Evolutionary conservation across 2,113 vertebrate species (phyloP), one percentile per base, ranked within the genome.

Genomic region (Cyprinodon brontotheroides): DNA sequence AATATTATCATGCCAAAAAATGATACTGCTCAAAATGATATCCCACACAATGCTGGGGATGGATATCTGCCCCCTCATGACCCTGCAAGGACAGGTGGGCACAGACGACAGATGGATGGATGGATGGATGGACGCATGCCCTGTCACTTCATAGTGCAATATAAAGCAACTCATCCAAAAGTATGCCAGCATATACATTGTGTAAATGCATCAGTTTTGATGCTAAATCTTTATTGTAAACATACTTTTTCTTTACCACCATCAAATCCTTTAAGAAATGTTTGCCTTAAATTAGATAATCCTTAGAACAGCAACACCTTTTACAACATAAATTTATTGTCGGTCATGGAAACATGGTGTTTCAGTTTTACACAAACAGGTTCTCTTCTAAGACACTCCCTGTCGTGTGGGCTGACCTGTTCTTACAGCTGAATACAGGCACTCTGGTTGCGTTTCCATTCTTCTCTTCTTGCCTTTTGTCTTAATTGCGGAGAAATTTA

Each of bases 381-480:
- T 38, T 15, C 41, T 29, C 0, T 11, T 62, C 53, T 11, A 15
- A 61, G 50, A 53, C 0, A 45, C 9, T 61, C 36, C 60, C 3
- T 48, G 48, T 3, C n/a, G 65, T 29, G 50, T 61, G 17, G 71
- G 59, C 0, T 57, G 5, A 15, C 40, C 3, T 20, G 12, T 3
- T 57, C 29, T 75, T 6, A 85, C 75, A 63, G 20, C 13, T 11
- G 83, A 79, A 73, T 76, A 82, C 53, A 79, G 66, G 0, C 73
- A 77, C 41, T 85, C 72, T 6, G 61, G n/a, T 37, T 41, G 22
- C 1, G 50, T 14, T 20, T 68, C 68, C 14, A 20, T 79, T 12
- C 29, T 67, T 57, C 29, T 79, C 29, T 69, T 78, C 36, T 38
- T 4, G 53, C 50, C 20, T 59, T 65, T 80, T 11, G 11, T 12